Evolutionary conservation across 2,797 vertebrate species (phyloP).

Genomic region (Pipistrellus pygmaeus): DNA sequence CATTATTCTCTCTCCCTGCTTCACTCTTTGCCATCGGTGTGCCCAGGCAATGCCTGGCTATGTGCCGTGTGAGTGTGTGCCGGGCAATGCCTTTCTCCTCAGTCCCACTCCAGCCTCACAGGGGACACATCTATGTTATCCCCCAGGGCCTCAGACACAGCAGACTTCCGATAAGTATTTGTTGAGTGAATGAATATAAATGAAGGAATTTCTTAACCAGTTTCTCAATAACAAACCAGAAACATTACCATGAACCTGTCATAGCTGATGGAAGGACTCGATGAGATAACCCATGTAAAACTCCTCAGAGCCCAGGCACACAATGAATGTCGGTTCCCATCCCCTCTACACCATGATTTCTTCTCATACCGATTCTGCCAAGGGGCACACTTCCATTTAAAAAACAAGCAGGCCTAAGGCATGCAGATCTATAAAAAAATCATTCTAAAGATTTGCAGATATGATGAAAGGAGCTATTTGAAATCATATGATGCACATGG

Average conservation of each 20-base stretch:
- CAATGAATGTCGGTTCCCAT: not conserved
- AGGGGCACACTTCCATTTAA: slow-evolving; percentile 44
- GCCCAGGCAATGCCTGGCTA: no score
- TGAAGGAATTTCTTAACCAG: not conserved
- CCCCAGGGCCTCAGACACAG: not conserved
- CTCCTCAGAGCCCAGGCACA: not conserved
- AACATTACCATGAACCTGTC: not conserved
- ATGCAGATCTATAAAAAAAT: slow-evolving; percentile 30
- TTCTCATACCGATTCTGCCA: not conserved
- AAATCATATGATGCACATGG: slow-evolving; percentile 1
- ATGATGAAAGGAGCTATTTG: slow-evolving; percentile 58
- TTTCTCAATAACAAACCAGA: slow-evolving; percentile 3
- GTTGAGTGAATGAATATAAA: not conserved
- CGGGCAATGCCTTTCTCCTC: not conserved
- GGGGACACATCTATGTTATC: not conserved
- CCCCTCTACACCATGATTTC: not conserved
- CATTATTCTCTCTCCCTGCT: not conserved
- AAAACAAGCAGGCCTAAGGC: not conserved
- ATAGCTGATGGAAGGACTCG: not conserved
- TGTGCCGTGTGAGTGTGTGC: not conserved
- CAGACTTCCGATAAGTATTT: not conserved
- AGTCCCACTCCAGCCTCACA: not conserved
- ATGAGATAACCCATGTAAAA: no score
- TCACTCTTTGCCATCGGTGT: rapidly evolving
- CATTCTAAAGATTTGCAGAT: slow-evolving; percentile 9